A percentile compares a stretch with the other conserved stretches of the same genome.
Conservation (phyloP, 2,113 vertebrate genomes). For the Phaethon lepturus region DNA sequence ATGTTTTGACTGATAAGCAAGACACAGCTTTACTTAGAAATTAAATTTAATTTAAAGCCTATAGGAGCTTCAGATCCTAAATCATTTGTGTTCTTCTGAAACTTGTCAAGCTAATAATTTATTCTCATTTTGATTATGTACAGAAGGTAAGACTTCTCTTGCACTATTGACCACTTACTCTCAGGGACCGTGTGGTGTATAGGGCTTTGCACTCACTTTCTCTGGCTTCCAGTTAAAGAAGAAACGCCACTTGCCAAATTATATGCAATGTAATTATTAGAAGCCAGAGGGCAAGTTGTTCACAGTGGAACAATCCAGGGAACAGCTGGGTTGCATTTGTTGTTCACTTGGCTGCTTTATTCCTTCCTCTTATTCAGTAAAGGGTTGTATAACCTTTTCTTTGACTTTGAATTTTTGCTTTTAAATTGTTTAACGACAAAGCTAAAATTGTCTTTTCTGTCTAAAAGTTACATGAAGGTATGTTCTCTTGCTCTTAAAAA, state of each 20-base stretch:
- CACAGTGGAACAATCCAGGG: background rate
- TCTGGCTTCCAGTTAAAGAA: background rate
- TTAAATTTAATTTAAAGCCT: background rate
- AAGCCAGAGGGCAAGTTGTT: background rate
- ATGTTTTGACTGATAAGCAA: background rate
- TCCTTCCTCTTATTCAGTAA: background rate
- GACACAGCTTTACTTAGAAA: background rate
- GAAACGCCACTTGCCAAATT: background rate
- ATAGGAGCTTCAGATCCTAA: background rate
- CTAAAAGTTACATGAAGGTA: background rate
- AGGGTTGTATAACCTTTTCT: background rate
- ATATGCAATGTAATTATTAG: background rate
- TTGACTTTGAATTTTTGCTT: background rate
- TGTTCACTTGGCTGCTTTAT: background rate
- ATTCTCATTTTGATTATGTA: background rate
- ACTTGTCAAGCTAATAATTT: background rate
- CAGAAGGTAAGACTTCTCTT: background rate
- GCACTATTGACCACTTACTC: background rate
- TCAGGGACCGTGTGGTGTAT: fast-evolving
- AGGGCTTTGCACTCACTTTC: background rate
- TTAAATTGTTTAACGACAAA: background rate
- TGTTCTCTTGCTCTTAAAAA: background rate
- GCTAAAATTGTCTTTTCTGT: background rate
- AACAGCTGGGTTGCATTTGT: background rate
- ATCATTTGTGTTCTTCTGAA: background rate